phyloP scores from a whole-genome alignment of 2,113 vertebrate genomes.

The Buteo buteo region DNA sequence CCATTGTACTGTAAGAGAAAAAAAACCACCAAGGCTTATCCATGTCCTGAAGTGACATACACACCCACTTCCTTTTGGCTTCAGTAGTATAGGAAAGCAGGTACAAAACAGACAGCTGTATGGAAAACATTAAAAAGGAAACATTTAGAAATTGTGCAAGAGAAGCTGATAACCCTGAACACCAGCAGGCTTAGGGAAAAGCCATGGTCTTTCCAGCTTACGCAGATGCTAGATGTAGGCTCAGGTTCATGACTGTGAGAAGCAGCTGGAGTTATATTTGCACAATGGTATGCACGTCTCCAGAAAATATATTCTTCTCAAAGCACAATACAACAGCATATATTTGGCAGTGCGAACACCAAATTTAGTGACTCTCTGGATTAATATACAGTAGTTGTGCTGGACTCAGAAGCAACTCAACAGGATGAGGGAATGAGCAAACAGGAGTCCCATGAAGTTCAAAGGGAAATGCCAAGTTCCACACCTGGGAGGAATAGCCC shows the following conservation, averaged over 20 bases:
- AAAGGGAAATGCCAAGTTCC: background rate
- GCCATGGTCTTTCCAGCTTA: background rate
- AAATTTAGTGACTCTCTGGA: too few species aligned
- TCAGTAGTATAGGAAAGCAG: background rate
- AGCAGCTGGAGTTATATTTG: background rate
- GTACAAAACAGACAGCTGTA: background rate
- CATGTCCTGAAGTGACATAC: background rate
- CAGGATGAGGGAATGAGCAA: background rate
- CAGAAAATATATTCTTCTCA: background rate
- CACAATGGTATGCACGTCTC: background rate
- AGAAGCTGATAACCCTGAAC: background rate
- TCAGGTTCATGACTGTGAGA: background rate
- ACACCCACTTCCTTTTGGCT: background rate
- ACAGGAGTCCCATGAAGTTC: background rate
- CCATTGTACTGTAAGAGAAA: background rate
- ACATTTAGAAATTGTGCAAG: background rate
- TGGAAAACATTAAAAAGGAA: background rate
- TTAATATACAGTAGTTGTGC: background rate
- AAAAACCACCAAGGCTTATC: background rate
- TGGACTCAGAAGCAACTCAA: background rate
- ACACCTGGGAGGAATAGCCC: background rate
- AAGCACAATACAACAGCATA: background rate
- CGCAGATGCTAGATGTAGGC: accelerated
- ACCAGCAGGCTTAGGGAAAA: background rate
- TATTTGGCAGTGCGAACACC: background rate